Conservation (phyloP, 2,797 vertebrate genomes). For the Alca torda region DNA sequence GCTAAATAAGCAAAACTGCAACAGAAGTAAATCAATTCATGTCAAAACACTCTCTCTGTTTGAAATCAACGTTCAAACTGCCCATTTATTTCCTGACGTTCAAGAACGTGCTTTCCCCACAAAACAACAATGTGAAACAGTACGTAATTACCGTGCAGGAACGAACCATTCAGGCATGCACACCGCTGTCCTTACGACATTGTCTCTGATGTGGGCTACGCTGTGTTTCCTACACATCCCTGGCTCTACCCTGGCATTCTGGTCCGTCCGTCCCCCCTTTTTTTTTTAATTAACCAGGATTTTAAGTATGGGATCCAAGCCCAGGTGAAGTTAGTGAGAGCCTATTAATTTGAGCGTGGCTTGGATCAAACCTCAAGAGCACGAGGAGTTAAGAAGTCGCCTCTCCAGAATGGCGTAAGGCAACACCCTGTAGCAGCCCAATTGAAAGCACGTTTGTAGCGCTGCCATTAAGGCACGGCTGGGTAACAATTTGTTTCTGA, state of each 20-base stretch:
- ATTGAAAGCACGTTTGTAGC: background rate
- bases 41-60: background rate
- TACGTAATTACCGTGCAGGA: background rate
- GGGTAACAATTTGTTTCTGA: background rate
- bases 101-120: background rate
- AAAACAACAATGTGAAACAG: background rate
- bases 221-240: background rate
- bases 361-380: background rate
- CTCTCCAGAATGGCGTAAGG: background rate
- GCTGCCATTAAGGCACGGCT: background rate
- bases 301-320: background rate
- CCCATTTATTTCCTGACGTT: background rate
- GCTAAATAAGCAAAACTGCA: background rate
- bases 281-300: background rate
- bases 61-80: background rate
- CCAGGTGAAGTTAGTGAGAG: background rate
- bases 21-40: background rate
- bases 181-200: background rate
- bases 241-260: background rate
- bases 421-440: background rate
- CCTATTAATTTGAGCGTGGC: background rate
- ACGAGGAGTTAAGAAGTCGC: background rate
- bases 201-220: background rate
- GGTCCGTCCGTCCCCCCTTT: background rate
- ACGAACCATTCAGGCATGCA: background rate